These are phyloP conservation scores for Amphipoea oculea DNA, from an alignment of 2,888 invertebrate species.

Conservation along the genomic window DNA sequence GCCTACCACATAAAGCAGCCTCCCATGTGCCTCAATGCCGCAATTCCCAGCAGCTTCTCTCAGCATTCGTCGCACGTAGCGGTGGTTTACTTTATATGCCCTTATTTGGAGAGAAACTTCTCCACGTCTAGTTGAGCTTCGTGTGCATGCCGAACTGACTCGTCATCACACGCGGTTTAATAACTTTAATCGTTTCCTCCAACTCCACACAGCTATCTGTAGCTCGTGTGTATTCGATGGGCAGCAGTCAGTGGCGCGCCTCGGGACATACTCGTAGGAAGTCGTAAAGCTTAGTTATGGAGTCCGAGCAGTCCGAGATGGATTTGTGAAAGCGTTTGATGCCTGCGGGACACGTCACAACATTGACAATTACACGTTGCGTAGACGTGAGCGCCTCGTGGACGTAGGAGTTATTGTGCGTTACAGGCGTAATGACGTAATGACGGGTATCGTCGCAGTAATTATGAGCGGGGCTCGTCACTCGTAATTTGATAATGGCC, in stretches of 20 bases:
- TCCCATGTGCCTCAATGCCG: slow-evolving; percentile 1
- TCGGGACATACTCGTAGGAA: slow-evolving; percentile 18
- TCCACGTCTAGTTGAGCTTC: slow-evolving; percentile 5
- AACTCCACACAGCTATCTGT: neutral
- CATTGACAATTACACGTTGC: slow-evolving; percentile 43
- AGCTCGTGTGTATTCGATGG: neutral
- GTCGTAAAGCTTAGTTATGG: slow-evolving; percentile 38
- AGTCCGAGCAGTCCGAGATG: slow-evolving; percentile 31
- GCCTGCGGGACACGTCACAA: slow-evolving; percentile 52
- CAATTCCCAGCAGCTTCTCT: slow-evolving; percentile 13
- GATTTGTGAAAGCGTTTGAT: slow-evolving; percentile 61
- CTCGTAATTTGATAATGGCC: slow-evolving; percentile 41
- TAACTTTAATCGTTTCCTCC: slow-evolving; percentile 9
- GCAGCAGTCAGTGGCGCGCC: slow-evolving; percentile 19
- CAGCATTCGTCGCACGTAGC: slow-evolving; percentile 35
- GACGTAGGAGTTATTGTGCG: slow-evolving; percentile 32
- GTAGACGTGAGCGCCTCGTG: slow-evolving; percentile 5
- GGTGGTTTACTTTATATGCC: slow-evolving; percentile 23
- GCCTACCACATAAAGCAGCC: neutral
- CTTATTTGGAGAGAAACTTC: slow-evolving; percentile 41
- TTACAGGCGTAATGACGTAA: slow-evolving; percentile 55
- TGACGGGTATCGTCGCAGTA: slow-evolving; percentile 33
- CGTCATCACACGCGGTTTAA: neutral
- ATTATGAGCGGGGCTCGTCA: slow-evolving; percentile 39
- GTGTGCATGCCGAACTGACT: slow-evolving; percentile 1